Conservation (phyloP, 2,888 invertebrate species). For the Microctonus brassicae region DNA sequence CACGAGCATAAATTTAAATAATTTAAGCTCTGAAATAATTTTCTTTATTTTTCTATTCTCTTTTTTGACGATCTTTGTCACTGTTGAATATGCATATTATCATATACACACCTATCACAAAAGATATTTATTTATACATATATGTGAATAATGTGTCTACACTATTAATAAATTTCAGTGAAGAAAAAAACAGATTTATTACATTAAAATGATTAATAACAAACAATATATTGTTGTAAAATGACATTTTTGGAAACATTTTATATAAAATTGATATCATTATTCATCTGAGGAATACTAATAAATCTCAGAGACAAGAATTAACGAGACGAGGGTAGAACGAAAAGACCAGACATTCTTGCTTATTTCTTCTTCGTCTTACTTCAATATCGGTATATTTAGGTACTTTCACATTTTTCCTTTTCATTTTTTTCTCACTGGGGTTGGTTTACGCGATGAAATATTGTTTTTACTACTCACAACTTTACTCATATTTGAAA, state of each 20-base stretch:
- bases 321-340: conserved; percentile 61
- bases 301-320: conserved; percentile 62
- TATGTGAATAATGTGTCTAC: conserved; percentile 33
- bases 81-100: conserved; percentile 60
- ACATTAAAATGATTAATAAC: too few relatives aligned
- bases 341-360: conserved; percentile 64
- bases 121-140: not conserved
- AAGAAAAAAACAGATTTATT: too few relatives aligned
- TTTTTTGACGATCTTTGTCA: conserved; percentile 40
- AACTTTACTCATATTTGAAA: conserved; percentile 65
- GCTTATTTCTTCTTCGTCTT: conserved; percentile 46
- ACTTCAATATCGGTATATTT: conserved; percentile 1
- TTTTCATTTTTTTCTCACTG: conserved; percentile 39
- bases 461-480: conserved; percentile 55
- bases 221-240: too few relatives aligned
- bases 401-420: conserved; percentile 41
- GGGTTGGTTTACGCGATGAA: conserved; percentile 53
- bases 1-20: conserved; percentile 68
- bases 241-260: not conserved
- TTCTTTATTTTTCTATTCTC: conserved; percentile 63
- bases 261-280: conserved; percentile 57
- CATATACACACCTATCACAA: conserved; percentile 27
- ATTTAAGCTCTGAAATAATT: conserved; percentile 59
- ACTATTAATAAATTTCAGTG: too few relatives aligned
- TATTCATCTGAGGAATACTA: conserved; percentile 58